Percentiles rank a stretch among this genome's conserved stretches.
These are phyloP conservation scores for Petrocephalus microphthalmus DNA, from an alignment of 2,113 vertebrate species.

Conservation along the genomic window DNA sequence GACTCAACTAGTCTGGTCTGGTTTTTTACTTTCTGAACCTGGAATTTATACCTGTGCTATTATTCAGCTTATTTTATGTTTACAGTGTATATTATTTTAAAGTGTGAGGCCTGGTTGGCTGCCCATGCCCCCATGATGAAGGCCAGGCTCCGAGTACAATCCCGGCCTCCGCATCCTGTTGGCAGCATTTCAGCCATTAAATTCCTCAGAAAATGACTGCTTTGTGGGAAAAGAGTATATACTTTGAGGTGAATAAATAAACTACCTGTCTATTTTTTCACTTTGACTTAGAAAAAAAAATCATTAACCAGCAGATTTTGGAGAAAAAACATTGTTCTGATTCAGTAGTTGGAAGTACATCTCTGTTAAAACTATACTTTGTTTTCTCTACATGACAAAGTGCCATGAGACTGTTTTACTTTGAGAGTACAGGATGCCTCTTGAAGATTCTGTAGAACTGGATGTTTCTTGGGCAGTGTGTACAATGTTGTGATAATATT, in stretches of 20 bases:
- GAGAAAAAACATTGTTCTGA: neutral
- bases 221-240: neutral
- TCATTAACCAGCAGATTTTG: neutral
- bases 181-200: neutral
- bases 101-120: neutral
- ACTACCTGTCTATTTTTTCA: neutral
- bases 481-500: neutral
- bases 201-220: neutral
- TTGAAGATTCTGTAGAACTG: neutral
- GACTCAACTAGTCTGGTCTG: too few relatives aligned
- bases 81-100: too few relatives aligned
- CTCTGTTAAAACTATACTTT: neutral
- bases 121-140: neutral
- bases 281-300: neutral
- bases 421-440: neutral
- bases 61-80: neutral
- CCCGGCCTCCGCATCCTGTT: neutral
- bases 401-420: neutral
- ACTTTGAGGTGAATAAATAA: slow-evolving; percentile 13
- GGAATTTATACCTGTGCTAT: too few relatives aligned
- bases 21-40: too few relatives aligned
- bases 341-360: neutral
- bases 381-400: neutral
- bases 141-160: neutral
- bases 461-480: neutral